Percentiles rank a stretch among this genome's conserved stretches.
These are phyloP conservation scores for Myripristis jacobus DNA, from an alignment of 2,797 vertebrate species.

Conservation along the genomic window DNA sequence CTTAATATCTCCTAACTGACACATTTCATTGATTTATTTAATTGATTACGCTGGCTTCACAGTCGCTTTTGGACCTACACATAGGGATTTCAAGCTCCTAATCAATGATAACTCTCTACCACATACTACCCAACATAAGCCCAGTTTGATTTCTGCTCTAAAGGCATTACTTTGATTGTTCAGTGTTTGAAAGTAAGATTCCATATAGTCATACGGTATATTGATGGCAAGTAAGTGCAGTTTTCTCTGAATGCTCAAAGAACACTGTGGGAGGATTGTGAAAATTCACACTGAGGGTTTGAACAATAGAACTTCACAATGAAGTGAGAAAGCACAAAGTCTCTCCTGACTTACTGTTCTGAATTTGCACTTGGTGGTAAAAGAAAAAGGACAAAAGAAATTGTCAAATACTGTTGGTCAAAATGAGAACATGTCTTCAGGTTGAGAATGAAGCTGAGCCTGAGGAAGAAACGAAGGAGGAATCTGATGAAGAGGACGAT, in stretches of 20 bases:
- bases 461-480: conserved; percentile 89
- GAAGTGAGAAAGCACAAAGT: no score
- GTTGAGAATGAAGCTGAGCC: conserved; percentile 84
- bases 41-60: not conserved
- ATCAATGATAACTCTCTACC: not conserved
- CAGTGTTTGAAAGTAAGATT: not conserved
- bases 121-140: not conserved
- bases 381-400: not conserved
- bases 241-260: not conserved
- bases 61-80: not conserved
- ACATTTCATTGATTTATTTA: not conserved
- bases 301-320: no score
- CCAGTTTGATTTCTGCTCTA: not conserved
- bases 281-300: not conserved
- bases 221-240: not conserved
- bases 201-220: not conserved
- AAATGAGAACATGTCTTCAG: conserved; percentile 68
- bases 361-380: not conserved
- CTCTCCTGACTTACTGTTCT: no score
- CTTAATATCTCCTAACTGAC: not conserved
- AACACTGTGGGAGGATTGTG: no score
- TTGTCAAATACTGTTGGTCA: not conserved
- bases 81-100: not conserved
- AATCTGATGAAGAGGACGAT: conserved; percentile 94
- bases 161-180: not conserved